A percentile compares a stretch with the other conserved stretches of the same genome.
Conservation (phyloP, 2,797 vertebrate species). For the Emydoidea blandingii region DNA sequence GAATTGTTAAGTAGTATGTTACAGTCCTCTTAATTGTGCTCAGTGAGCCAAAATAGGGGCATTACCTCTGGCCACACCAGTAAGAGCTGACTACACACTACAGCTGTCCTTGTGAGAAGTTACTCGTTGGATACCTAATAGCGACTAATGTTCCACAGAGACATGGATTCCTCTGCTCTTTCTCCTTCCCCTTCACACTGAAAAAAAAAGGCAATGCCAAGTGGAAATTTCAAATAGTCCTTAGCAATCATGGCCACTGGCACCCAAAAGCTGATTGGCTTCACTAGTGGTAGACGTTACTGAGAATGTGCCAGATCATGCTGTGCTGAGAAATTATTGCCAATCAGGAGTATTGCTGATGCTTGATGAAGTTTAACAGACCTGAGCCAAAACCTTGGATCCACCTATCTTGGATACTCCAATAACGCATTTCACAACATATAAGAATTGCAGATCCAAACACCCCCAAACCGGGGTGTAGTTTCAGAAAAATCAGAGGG, state of each 20-base stretch:
- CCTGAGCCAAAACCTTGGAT: neutral
- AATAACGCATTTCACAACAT: neutral
- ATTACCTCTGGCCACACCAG: constrained; percentile 8
- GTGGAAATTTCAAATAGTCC: neutral
- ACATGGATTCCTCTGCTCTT: neutral
- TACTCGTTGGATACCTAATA: constrained; percentile 33
- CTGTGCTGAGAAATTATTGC: neutral
- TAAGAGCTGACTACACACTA: neutral
- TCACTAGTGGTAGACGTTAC: constrained; percentile 22
- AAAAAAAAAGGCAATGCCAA: constrained; percentile 19
- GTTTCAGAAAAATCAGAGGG: no score
- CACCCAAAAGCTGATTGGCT: neutral
- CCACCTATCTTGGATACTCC: neutral
- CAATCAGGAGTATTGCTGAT: neutral
- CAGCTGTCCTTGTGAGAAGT: constrained; percentile 12
- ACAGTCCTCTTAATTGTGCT: constrained; percentile 34
- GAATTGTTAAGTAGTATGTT: constrained; percentile 3
- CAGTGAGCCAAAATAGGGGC: constrained; percentile 43
- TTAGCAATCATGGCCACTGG: neutral
- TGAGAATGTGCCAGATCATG: neutral
- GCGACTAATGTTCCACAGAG: constrained; percentile 5
- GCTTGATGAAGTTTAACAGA: constrained; percentile 4
- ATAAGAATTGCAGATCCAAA: no score
- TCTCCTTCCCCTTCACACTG: constrained; percentile 1
- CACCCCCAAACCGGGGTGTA: no score